A percentile compares a stretch with the other conserved stretches of the same genome.
Conservation (phyloP, 2,888 invertebrate genomes). For the Mechanitis messenoides region DNA sequence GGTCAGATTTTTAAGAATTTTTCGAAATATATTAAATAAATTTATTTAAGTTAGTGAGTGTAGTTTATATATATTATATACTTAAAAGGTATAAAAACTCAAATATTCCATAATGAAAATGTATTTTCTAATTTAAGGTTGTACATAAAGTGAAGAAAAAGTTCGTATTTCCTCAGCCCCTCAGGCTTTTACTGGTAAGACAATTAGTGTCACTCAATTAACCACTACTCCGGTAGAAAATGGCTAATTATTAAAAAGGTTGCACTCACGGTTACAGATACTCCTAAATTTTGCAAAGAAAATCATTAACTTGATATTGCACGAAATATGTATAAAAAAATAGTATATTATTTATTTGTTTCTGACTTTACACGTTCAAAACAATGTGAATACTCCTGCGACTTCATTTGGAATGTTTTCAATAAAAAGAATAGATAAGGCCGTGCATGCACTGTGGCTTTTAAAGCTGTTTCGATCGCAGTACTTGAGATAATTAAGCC, state of each 20-base stretch:
- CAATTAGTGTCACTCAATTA: slow-evolving; percentile 76
- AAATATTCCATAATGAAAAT: not conserved
- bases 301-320: too few species aligned
- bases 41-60: not conserved
- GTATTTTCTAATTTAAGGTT: not conserved
- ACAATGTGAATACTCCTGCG: slow-evolving; percentile 20
- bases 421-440: slow-evolving; percentile 44
- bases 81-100: not conserved
- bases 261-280: slow-evolving; percentile 59
- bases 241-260: slow-evolving; percentile 74
- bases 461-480: slow-evolving; percentile 49
- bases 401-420: slow-evolving; percentile 29
- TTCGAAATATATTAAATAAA: slow-evolving; percentile 2
- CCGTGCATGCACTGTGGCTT: slow-evolving; percentile 40
- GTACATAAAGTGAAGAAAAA: slow-evolving; percentile 56
- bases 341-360: not conserved
- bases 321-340: too few species aligned
- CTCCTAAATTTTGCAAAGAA: slow-evolving; percentile 13
- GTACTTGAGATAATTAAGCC: slow-evolving; percentile 72
- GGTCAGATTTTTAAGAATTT: slow-evolving; percentile 11
- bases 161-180: slow-evolving; percentile 56
- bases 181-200: slow-evolving; percentile 69
- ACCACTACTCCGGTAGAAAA: slow-evolving; percentile 62
- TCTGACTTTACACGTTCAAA: not conserved
- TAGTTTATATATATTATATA: too few species aligned